Conservation (phyloP, 2,888 invertebrate species). For the Papilio demoleus region DNA sequence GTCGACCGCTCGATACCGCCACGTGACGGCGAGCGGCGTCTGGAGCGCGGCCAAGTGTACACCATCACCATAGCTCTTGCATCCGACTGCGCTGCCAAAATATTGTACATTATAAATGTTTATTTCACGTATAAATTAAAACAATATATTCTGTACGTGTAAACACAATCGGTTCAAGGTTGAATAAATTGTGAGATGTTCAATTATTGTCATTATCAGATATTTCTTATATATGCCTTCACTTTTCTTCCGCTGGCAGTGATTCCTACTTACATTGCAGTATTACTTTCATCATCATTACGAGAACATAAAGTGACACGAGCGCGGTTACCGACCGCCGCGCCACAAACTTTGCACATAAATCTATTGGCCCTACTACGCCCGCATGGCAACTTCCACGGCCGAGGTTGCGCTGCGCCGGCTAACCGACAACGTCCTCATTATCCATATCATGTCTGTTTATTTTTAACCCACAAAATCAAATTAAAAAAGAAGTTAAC, state of each 20-base stretch:
- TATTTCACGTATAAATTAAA: not conserved
- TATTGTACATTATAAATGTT: not conserved
- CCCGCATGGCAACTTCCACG: not conserved
- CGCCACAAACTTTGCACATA: constrained; percentile 2
- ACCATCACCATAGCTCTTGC: constrained; percentile 28
- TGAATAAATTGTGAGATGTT: not conserved
- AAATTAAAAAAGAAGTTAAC: too few species aligned
- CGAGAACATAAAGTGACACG: too few species aligned
- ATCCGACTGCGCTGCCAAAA: constrained; percentile 24
- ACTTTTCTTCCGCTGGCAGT: not conserved
- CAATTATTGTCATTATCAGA: not conserved
- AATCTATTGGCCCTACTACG: not conserved
- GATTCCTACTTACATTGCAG: not conserved
- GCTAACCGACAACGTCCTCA: not conserved
- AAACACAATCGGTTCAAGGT: not conserved
- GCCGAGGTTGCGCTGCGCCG: not conserved
- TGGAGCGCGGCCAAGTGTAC: constrained; percentile 48
- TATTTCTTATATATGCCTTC: not conserved
- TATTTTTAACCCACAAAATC: too few species aligned
- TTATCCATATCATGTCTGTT: not conserved
- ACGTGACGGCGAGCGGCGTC: constrained; percentile 33
- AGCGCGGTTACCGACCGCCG: not conserved
- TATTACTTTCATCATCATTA: too few species aligned
- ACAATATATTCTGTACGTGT: too few species aligned
- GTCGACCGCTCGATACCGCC: constrained; percentile 47